Percentiles rank a stretch among this genome's conserved stretches.
Conservation (phyloP, 1,140 invertebrate species). For the Pseudoatta argentina region DNA sequence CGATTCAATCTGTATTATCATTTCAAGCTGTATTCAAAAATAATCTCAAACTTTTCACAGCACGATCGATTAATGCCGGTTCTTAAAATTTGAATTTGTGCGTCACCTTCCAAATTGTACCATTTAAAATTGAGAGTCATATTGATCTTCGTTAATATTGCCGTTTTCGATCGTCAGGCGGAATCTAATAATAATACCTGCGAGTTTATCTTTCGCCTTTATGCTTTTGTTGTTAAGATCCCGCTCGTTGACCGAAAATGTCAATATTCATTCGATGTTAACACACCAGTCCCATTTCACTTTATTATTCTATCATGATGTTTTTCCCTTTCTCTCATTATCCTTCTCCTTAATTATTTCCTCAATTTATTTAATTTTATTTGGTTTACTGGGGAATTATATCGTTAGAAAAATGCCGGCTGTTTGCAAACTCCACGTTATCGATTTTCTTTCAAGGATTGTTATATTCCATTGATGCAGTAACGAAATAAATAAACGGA, state of each 20-base stretch:
- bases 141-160: neutral
- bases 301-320: neutral
- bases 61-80: too few relatives aligned
- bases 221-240: neutral
- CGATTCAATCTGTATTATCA: too few relatives aligned
- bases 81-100: too few relatives aligned
- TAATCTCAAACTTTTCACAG: too few relatives aligned
- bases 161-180: neutral
- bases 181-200: neutral
- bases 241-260: neutral
- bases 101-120: too few relatives aligned
- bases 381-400: neutral
- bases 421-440: neutral
- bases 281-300: too few relatives aligned
- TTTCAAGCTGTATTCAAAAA: too few relatives aligned
- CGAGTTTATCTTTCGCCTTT: neutral
- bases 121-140: too few relatives aligned
- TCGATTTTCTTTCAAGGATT: neutral
- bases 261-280: neutral
- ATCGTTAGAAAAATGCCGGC: neutral
- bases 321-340: neutral
- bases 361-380: neutral
- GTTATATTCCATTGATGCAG: neutral
- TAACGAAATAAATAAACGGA: neutral
- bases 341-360: neutral